phyloP scores from a whole-genome alignment of 2,113 vertebrate genomes.

The Verasper variegatus region DNA sequence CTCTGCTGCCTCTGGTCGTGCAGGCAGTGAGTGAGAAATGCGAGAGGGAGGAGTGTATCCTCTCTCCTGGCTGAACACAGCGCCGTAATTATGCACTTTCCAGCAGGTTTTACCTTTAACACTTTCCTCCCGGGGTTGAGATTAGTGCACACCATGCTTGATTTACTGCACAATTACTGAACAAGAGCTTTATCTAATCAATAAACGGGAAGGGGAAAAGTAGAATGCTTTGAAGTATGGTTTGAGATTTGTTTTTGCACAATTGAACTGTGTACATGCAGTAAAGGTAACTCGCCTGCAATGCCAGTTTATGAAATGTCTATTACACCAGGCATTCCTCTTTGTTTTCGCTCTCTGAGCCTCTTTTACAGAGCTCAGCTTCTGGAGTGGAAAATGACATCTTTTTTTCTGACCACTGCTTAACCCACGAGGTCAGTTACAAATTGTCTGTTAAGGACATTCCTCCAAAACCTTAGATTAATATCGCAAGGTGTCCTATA shows the following conservation, averaged over 20 bases:
- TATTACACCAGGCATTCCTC: conserved; percentile 37
- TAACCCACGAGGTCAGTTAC: conserved; percentile 60
- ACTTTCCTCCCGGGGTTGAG: conserved; percentile 76
- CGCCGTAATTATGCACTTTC: conserved; percentile 77
- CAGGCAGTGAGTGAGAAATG: conserved; percentile 73
- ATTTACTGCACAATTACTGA: conserved; percentile 81
- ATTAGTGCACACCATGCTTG: conserved; percentile 79
- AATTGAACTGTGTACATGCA: conserved; percentile 58
- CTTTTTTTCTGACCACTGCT: conserved; percentile 41
- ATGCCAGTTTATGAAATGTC: conserved; percentile 31
- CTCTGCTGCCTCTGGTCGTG: conserved; percentile 65
- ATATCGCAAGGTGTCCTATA: conserved; percentile 66
- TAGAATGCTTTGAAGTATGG: conserved; percentile 76
- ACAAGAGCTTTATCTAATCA: conserved; percentile 76
- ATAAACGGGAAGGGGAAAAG: conserved; percentile 77
- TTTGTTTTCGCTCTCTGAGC: conserved; percentile 40
- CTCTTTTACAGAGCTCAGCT: background rate
- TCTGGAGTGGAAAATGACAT: conserved; percentile 49
- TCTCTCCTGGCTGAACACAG: conserved; percentile 70
- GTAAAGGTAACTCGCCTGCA: conserved; percentile 49
- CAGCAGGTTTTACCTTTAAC: conserved; percentile 81
- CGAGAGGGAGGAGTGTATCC: conserved; percentile 69
- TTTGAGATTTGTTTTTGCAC: conserved; percentile 63
- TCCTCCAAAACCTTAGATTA: conserved; percentile 65
- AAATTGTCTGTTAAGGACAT: conserved; percentile 64